Conservation (phyloP, 2,888 invertebrate genomes). For the Gonocerus acuteangulatus region DNA sequence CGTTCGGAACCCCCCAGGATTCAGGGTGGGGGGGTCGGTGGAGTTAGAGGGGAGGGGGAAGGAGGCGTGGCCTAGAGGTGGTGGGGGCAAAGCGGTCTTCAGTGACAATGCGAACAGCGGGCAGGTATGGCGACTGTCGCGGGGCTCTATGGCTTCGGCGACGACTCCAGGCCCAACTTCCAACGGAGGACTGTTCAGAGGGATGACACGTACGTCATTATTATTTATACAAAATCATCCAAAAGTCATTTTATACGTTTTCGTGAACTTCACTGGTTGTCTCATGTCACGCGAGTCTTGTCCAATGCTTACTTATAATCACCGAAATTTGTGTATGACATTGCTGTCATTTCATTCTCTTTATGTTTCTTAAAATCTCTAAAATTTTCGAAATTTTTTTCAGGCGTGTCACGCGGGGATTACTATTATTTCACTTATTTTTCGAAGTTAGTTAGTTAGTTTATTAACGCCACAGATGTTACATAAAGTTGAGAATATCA, state of each 20-base stretch:
- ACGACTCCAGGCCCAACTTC: conserved; percentile 54
- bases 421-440: too few species aligned
- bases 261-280: too few species aligned
- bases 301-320: too few species aligned
- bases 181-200: conserved; percentile 33
- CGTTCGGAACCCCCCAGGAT: conserved; percentile 14
- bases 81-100: background rate
- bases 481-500: too few species aligned
- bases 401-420: too few species aligned
- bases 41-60: conserved; percentile 41
- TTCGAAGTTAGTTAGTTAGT: too few species aligned
- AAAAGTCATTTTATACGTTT: background rate
- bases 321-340: too few species aligned
- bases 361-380: too few species aligned
- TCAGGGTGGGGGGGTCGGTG: conserved; percentile 19
- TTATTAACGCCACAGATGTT: too few species aligned
- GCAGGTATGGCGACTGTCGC: conserved; percentile 64
- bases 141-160: conserved; percentile 70
- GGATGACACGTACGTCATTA: conserved; percentile 36
- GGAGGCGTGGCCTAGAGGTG: background rate
- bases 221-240: background rate
- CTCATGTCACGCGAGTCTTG: too few species aligned
- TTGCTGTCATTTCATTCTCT: too few species aligned
- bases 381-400: too few species aligned
- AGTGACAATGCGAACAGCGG: conserved; percentile 24